Base-by-base conservation (phyloP, 2,888 invertebrate species). In the Tinea semifulvella region DNA sequence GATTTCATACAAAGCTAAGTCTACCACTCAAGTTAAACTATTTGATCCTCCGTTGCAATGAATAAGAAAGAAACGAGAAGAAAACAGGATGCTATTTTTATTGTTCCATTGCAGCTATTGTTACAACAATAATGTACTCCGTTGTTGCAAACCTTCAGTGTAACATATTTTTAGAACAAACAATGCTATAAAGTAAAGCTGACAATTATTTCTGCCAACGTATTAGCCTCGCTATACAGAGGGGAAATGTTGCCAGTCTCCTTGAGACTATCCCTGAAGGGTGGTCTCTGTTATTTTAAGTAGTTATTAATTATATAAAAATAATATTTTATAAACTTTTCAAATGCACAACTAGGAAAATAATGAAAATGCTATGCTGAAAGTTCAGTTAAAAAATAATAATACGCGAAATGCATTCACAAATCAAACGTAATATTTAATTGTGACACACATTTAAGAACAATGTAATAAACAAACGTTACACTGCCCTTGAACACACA, bases 21-120 rank as follows among this genome's bases (percentile, higher is more conserved):
- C 31, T 31, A 31, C 31, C 31, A 31, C 31, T 7, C 31, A 14
- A 31, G 13, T 31, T 11, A 31, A n/a, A n/a, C n/a, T 31, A 13
- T 61, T 58, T 63, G 75, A 77, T 74, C 75, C 77, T 73, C 68
- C 61, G 53, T 61, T 65, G 56, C 56, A 58, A 59, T 63, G 63
- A 13, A 31, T 60, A 56, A 49, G 60, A 60, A 65, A 13, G 31
- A 54, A 53, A 47, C 53, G 53, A 60, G 69, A 73, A 76, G 72
- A 43, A 53, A 74, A 69, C 77, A 76, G 75, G 76, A 74, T 44
- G 31, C 26, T 28, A 22, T 11, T 43, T 40, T 45, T 22, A 43
- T 22, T 47, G n/a, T 22, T 35, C 57, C 53, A 49, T 52, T 53
- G 47, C 50, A 50, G 53, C 55, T 50, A 48, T 49, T 48, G 52